Evolutionary conservation across 2,797 vertebrate genomes (phyloP).

Genomic region (Synaphobranchus kaupii): DNA sequence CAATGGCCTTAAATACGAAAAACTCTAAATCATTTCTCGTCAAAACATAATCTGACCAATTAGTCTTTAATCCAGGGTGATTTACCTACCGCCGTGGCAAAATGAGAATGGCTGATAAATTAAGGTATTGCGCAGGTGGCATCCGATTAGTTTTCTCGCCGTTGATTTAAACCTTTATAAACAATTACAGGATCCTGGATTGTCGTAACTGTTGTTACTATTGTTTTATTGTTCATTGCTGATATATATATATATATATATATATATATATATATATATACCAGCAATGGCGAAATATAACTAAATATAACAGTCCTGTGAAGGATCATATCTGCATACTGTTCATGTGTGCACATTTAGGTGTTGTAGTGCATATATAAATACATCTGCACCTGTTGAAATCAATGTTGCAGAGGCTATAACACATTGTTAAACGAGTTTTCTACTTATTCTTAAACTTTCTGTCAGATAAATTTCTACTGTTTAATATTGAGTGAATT

Average conservation of each 20-base stretch:
- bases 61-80: background rate
- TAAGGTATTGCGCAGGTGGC: background rate
- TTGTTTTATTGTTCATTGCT: too few relatives aligned
- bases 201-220: background rate
- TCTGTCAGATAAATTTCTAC: background rate
- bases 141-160: background rate
- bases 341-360: too few relatives aligned
- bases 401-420: background rate
- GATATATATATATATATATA: too few relatives aligned
- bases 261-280: too few relatives aligned
- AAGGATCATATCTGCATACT: too few relatives aligned
- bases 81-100: background rate
- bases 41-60: background rate
- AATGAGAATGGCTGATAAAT: background rate
- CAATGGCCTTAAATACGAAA: slow-evolving; percentile 4
- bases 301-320: too few relatives aligned
- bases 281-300: too few relatives aligned
- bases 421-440: background rate
- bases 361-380: background rate
- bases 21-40: background rate
- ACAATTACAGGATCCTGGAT: background rate
- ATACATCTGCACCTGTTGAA: background rate
- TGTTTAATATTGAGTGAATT: background rate
- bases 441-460: background rate
- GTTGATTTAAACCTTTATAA: background rate